phyloP scores from a whole-genome alignment of 2,888 invertebrate genomes.

The Eristalinus sepulchralis region DNA sequence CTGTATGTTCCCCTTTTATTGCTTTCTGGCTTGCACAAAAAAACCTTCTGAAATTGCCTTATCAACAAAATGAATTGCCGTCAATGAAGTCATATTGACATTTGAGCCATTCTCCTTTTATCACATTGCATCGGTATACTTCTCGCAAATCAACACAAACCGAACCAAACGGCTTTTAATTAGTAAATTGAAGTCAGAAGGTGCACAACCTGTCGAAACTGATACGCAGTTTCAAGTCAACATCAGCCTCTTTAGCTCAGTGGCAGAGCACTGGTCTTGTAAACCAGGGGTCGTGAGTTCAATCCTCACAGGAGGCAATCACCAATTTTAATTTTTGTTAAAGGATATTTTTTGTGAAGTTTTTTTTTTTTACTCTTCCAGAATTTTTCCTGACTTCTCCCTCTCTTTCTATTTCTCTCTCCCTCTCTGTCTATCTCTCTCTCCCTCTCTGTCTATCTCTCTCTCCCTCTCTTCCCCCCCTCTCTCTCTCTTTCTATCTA shows the following conservation, averaged over 20 bases:
- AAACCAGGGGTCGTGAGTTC: conserved; percentile 96
- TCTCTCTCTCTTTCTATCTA: too few species aligned
- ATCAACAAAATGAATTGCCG: not conserved
- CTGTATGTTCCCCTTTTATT: too few species aligned
- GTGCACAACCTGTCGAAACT: not conserved
- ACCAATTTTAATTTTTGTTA: not conserved
- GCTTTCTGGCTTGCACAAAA: too few species aligned
- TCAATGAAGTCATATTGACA: not conserved
- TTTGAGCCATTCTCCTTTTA: not conserved
- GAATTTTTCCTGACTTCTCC: too few species aligned
- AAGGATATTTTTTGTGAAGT: not conserved
- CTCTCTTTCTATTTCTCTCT: too few species aligned
- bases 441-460: too few species aligned
- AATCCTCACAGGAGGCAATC: conserved; percentile 92
- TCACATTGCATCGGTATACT: not conserved
- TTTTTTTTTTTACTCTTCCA: not conserved
- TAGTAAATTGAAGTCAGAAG: not conserved
- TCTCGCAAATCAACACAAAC: not conserved
- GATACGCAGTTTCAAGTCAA: not conserved
- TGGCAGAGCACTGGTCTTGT: conserved; percentile 95
- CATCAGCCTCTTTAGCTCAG: conserved; percentile 92
- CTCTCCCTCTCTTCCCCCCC: too few species aligned
- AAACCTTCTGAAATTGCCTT: not conserved
- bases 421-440: too few species aligned
- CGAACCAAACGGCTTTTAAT: not conserved